Percentiles rank a stretch among this genome's conserved stretches.
Evolutionary conservation across 2,888 invertebrate species (phyloP).

Genomic region (Nebria salina): DNA sequence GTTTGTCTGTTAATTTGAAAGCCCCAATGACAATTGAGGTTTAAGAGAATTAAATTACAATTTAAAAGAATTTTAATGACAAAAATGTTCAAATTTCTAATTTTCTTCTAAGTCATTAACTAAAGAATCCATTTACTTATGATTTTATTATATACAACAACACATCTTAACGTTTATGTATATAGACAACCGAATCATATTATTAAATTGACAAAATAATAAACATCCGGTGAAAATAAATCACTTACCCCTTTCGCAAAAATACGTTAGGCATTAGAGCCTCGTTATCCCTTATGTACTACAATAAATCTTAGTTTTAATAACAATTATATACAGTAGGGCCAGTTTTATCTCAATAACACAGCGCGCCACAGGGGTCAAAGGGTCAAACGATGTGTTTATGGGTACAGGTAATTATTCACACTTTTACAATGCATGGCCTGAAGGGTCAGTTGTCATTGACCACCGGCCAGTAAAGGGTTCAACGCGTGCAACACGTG

Average conservation of each 20-base stretch:
- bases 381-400: constrained; percentile 50
- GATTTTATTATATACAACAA: too few relatives aligned
- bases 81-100: neutral
- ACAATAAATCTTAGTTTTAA: constrained; percentile 37
- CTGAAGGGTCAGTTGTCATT: constrained; percentile 37
- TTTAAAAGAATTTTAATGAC: neutral
- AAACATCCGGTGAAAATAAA: neutral
- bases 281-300: constrained; percentile 27
- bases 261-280: constrained; percentile 34
- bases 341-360: constrained; percentile 35
- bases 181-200: too few relatives aligned
- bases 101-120: neutral
- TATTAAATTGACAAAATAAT: neutral
- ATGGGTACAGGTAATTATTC: constrained; percentile 50
- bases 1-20: neutral
- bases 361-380: constrained; percentile 45
- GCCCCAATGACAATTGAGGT: neutral
- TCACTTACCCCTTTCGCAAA: neutral
- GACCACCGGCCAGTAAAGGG: constrained; percentile 18
- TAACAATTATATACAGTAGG: constrained; percentile 18
- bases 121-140: neutral
- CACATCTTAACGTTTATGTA: too few relatives aligned
- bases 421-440: constrained; percentile 14
- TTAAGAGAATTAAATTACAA: neutral
- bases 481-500: constrained; percentile 29